Evolutionary conservation across 2,888 invertebrate species (phyloP).

Genomic region (Oasisia sp.): DNA sequence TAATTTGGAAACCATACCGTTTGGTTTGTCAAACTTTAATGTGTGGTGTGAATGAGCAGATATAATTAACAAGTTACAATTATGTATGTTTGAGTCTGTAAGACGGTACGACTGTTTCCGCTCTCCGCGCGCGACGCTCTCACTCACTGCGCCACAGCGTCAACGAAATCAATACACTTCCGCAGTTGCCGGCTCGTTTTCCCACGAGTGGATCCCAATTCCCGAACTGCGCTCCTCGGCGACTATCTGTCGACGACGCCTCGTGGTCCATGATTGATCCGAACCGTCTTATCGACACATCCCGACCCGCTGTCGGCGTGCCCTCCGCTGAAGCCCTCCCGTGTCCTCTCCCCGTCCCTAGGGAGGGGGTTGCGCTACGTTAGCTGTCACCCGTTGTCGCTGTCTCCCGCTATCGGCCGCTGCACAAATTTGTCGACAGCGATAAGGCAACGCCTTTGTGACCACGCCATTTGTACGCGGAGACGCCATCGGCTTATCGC

Average conservation of each 20-base stretch:
- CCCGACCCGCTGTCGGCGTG: neutral
- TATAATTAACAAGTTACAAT: no score
- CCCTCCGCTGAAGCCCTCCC: neutral
- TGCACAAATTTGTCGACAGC: neutral
- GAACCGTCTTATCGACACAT: neutral
- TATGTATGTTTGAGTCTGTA: no score
- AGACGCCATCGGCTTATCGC: neutral
- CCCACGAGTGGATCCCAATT: neutral
- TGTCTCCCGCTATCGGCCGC: neutral
- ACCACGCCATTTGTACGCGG: neutral
- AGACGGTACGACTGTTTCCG: no score
- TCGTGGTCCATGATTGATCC: neutral
- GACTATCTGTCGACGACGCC: neutral
- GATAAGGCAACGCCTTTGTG: constrained; percentile 6
- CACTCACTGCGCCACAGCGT: neutral
- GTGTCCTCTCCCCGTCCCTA: neutral
- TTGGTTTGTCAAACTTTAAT: no score
- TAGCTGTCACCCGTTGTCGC: neutral
- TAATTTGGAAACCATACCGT: no score
- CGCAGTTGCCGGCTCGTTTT: neutral
- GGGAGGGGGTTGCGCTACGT: constrained; percentile 4
- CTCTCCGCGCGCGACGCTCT: neutral
- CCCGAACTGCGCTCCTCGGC: neutral
- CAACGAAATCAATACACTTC: neutral
- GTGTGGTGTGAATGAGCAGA: no score